These are phyloP conservation scores for Yoshiicerus persimilis DNA, from an alignment of 1,140 invertebrate species.

Conservation along the genomic window DNA sequence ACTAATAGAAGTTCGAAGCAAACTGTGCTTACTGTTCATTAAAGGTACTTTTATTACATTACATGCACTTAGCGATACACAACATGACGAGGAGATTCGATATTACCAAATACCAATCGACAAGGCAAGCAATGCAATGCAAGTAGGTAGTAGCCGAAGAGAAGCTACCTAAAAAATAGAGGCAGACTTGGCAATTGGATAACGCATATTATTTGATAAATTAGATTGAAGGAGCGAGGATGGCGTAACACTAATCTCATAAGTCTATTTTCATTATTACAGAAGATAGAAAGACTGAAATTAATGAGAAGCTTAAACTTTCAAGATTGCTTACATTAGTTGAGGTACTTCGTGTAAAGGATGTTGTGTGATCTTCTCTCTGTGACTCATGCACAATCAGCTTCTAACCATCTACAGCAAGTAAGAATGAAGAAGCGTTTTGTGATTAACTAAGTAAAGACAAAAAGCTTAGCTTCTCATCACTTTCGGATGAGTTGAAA, in stretches of 20 bases:
- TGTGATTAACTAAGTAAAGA: constrained; percentile 4
- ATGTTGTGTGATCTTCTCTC: not conserved
- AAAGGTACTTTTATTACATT: not conserved
- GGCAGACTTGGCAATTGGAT: not conserved
- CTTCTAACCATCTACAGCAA: not conserved
- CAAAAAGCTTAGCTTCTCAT: not conserved
- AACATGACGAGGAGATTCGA: not conserved
- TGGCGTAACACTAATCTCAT: not conserved
- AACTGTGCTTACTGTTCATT: not conserved
- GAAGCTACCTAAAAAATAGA: not conserved
- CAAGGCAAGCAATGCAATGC: not conserved
- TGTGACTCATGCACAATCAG: not conserved
- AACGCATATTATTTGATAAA: not conserved
- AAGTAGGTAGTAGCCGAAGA: not conserved
- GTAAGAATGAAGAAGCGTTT: not conserved
- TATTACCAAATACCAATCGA: not conserved
- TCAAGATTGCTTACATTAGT: not conserved
- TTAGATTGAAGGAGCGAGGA: not conserved
- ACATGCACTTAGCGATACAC: not conserved
- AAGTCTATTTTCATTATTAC: not conserved
- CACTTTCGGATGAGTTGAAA: not conserved
- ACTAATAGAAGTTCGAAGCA: no score
- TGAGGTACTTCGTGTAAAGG: not conserved
- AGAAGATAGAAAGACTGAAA: not conserved
- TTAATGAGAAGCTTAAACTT: not conserved